Evolutionary conservation across 2,797 vertebrate species (phyloP), one percentile per base, ranked within the genome.

Genomic region (Prunella strophiata): DNA sequence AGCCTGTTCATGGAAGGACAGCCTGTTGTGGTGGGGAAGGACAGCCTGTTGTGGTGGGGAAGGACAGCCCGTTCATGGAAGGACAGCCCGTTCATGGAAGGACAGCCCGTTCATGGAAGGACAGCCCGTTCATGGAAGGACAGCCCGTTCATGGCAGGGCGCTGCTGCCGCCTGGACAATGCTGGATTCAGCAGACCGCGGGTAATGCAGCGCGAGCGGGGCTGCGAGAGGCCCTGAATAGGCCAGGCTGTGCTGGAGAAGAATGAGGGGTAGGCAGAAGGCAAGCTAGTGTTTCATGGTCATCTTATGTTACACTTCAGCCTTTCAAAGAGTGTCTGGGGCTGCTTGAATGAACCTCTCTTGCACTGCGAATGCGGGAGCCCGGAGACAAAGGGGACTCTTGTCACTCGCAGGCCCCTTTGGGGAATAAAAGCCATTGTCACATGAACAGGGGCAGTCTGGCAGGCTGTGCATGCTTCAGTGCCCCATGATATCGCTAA

Each of bases 281-380:
- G 96, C 97, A 80, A 93, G 97, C 97, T 97, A 93, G 96, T 83
- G 96, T 97, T 96, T 95, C 96, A 94, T 95, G 96, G 96, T 93
- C 88, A 92, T 98, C 98, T 98, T 97, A 96, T 94, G 97, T 98
- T 98, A 97, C 98, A 96, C 98, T 97, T 92, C 88, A 93, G 97
- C 97, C 96, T 98, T 97, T 98, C 97, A 97, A 94, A 98, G 98
- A 91, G 97, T 90, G 98, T 98, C 98, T 98, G 97, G 97, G 96
- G 96, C 97, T 85, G 65, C 75, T 95, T 97, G 97, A 98, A 97
- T 96, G 96, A 91, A 77, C 97, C 97, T 94, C 97, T 97, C 97
- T 96, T 54, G 96, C 93, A 13, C 97, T 72, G 96, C 78, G 45
- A 97, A 96, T 94, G 97, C 96, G 36, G 93, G 92, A 95, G 89